phyloP scores from a whole-genome alignment of 2,113 vertebrate genomes.

The Lepisosteus osseus region DNA sequence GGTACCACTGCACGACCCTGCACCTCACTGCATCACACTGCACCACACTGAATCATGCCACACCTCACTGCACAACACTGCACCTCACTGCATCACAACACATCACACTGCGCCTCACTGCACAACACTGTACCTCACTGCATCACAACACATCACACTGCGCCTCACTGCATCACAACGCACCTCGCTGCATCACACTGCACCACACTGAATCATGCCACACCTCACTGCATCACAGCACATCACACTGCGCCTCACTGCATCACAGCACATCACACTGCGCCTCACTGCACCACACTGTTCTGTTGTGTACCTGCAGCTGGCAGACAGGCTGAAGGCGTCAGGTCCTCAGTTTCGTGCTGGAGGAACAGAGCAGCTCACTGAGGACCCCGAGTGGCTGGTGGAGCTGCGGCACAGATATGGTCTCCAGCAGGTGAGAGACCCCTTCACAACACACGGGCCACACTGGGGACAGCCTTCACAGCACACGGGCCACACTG shows the following conservation, averaged over 20 bases:
- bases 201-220: too few relatives aligned
- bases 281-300: neutral
- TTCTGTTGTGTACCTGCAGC: constrained; percentile 47
- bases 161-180: too few relatives aligned
- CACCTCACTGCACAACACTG: neutral
- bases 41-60: constrained; percentile 1
- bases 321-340: constrained; percentile 77
- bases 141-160: too few relatives aligned
- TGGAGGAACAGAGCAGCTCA: constrained; percentile 32
- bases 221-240: too few relatives aligned
- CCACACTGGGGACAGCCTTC: too few relatives aligned
- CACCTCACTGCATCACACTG: neutral
- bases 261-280: too few relatives aligned
- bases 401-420: constrained; percentile 52
- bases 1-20: constrained; percentile 49
- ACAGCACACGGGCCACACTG: too few relatives aligned
- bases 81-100: too few relatives aligned
- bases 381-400: constrained; percentile 75
- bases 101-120: too few relatives aligned
- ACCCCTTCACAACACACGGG: neutral
- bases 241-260: too few relatives aligned
- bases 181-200: neutral
- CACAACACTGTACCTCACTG: too few relatives aligned
- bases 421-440: constrained; percentile 59
- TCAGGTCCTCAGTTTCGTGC: constrained; percentile 69